A percentile compares a stretch with the other conserved stretches of the same genome.
Conservation (phyloP, 2,797 vertebrate species). For the Chelon labrosus region DNA sequence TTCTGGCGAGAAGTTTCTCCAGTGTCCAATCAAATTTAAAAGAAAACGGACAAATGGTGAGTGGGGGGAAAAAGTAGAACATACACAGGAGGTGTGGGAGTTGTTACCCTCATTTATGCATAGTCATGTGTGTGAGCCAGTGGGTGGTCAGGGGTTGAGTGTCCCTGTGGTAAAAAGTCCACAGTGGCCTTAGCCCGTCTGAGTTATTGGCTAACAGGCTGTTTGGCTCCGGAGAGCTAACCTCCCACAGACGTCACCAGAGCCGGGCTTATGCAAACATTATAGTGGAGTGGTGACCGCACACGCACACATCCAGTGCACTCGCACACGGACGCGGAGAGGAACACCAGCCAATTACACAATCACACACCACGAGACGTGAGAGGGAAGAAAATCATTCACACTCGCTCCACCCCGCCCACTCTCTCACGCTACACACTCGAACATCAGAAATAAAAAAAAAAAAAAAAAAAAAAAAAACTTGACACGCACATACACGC, state of each 20-base stretch:
- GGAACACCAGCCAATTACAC: slow-evolving; percentile 70
- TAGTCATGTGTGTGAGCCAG: slow-evolving; percentile 55
- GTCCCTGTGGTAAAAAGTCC: slow-evolving; percentile 71
- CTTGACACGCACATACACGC: slow-evolving; percentile 27
- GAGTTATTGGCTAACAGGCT: slow-evolving; percentile 76
- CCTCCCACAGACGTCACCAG: slow-evolving; percentile 72
- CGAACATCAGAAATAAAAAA: slow-evolving; percentile 42
- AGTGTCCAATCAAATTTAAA: slow-evolving; percentile 16
- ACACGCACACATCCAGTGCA: slow-evolving; percentile 43
- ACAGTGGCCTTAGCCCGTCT: slow-evolving; percentile 49
- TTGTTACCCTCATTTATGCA: slow-evolving; percentile 67
- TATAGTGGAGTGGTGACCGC: slow-evolving; percentile 66
- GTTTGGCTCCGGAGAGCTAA: slow-evolving; percentile 59
- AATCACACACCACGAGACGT: slow-evolving; percentile 62
- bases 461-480: slow-evolving; percentile 4
- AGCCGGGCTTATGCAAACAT: slow-evolving; percentile 69
- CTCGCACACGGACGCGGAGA: slow-evolving; percentile 59
- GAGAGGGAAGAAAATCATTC: slow-evolving; percentile 67
- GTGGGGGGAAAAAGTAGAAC: slow-evolving; percentile 6
- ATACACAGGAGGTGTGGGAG: slow-evolving; percentile 27
- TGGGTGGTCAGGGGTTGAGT: slow-evolving; percentile 49
- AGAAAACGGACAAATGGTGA: slow-evolving; percentile 18
- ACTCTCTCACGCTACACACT: slow-evolving; percentile 44
- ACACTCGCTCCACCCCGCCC: slow-evolving; percentile 33
- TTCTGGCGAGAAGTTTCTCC: slow-evolving; percentile 5